Conservation (phyloP, 2,888 invertebrate genomes). For the Didymodactylos carnosus region DNA sequence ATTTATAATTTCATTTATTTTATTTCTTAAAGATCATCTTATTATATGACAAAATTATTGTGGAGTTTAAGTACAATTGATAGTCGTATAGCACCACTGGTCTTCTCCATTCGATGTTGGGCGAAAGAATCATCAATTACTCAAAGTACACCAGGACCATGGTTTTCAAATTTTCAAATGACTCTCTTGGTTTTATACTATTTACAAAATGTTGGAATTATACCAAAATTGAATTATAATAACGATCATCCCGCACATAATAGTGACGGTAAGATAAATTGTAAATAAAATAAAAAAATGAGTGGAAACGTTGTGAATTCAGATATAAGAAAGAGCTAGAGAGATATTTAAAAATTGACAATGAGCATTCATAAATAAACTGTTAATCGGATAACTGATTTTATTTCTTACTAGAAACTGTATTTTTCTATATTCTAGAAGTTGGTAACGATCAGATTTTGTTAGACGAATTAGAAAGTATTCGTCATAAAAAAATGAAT, state of each 20-base stretch:
- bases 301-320: too few relatives aligned
- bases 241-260: neutral
- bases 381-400: too few relatives aligned
- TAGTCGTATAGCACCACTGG: slow-evolving; percentile 52
- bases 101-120: slow-evolving; percentile 60
- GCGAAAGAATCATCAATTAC: slow-evolving; percentile 52
- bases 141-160: slow-evolving; percentile 51
- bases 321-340: too few relatives aligned
- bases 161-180: slow-evolving; percentile 70
- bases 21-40: neutral
- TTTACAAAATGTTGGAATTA: slow-evolving; percentile 40
- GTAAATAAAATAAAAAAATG: too few relatives aligned
- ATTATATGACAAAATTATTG: slow-evolving; percentile 62
- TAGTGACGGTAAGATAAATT: too few relatives aligned
- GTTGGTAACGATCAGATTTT: neutral
- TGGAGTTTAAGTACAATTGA: slow-evolving; percentile 54
- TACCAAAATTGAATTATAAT: neutral
- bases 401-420: too few relatives aligned
- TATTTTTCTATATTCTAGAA: too few relatives aligned
- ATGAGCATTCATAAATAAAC: too few relatives aligned
- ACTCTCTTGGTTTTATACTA: slow-evolving; percentile 61
- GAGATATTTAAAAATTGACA: too few relatives aligned
- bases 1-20: too few relatives aligned
- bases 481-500: neutral
- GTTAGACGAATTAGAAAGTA: neutral